Evolutionary conservation across 2,888 invertebrate species (phyloP), one percentile per base, ranked within the genome.

Genomic region (Eristalinus aeneus): DNA sequence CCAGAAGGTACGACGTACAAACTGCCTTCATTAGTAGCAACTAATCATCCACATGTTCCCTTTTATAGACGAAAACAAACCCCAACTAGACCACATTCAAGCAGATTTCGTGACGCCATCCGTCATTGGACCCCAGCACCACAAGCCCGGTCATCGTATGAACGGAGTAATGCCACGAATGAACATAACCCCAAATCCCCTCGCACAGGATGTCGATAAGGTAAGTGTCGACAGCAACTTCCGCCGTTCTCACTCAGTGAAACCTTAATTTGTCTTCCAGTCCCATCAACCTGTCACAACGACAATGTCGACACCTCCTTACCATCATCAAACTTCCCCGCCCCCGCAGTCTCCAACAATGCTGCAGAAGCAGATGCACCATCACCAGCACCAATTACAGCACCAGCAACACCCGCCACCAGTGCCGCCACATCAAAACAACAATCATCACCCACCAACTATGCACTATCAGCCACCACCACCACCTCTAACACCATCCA

Each of bases 131-230:
- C 88, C 89, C 10, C 89, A 91, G 2, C 88, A 90, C 60, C 91
- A 91, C 86, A 91, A 92, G 68, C 88, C 89, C 27, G 87, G 88
- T 63, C 91, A 92, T 65, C 90, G 92, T 10, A 87, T 92, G 56
- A 93, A 93, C 76, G 92, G 92, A 5, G 92, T 91, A 5, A 90
- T 92, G 74, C 92, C 91, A 0, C 90, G 92, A 79, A 93, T 93
- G 91, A 93, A 93, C 77, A 93, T 93, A 27, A 93, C 92, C 1
- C 90, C 93, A 3, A 93, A 93, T 89, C 93, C 93, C 0, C 88
- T 93, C 76, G 92, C 92, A 0, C 91, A 92, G 82, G 92, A 93
- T 63, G 90, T 90, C 27, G 92, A 92, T 71, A 92, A 92, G 92
- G 91, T 91, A 88, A 79, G 8, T 34, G 9, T 2, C 9, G 16